Base-by-base conservation (phyloP, 2,113 vertebrate genomes). In the Amblyornis subalaris region DNA sequence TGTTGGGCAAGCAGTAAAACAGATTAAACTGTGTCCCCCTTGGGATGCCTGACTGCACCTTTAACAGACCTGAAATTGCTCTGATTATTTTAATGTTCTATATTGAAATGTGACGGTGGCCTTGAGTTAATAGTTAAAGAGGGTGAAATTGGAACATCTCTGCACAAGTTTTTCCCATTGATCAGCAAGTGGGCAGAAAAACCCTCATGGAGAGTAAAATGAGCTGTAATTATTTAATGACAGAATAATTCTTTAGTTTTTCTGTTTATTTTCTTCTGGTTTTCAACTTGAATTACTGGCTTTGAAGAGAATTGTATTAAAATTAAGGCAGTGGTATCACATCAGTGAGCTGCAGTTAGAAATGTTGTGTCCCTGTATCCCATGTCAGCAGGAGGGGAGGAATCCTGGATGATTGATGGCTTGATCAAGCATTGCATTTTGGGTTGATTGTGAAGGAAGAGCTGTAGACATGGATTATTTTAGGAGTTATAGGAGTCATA, bases 1-100 rank as follows among this genome's bases (percentile, higher is more conserved):
- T 98, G 98, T 98, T 98, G 96, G 97, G 96, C 97, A 95, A 96
- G 92, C 97, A 97, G 97, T 97, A 98, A 98, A 98, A 94, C 90
- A 97, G 96, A 97, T 97, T 98, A 97, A 97, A 98, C 97, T 98
- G 98, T 97, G 96, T 93, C 97, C 95, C 96, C 96, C 95, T 98
- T 90, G 96, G 96, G 97, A 98, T 97, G 97, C 97, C 96, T 98
- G 94, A 89, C 97, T 99, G 97, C 97, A 97, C 97, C 96, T 98
- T 97, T 98, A 98, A 98, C 97, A 93, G 98, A 98, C 94, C 95
- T 89, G 97, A 96, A 95, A 97, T 96, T 98, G 96, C 96, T 98
- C 93, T 97, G 89, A 95, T 98, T 97, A 97, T 88, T 97, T 98
- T 95, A 97, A 97, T 96, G 93, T 78, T 94, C 83, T 95, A 40